Percentiles rank a stretch among this genome's conserved stretches.
Evolutionary conservation across 2,797 vertebrate genomes (phyloP).

Genomic region (Enteromius trimaculatus): DNA sequence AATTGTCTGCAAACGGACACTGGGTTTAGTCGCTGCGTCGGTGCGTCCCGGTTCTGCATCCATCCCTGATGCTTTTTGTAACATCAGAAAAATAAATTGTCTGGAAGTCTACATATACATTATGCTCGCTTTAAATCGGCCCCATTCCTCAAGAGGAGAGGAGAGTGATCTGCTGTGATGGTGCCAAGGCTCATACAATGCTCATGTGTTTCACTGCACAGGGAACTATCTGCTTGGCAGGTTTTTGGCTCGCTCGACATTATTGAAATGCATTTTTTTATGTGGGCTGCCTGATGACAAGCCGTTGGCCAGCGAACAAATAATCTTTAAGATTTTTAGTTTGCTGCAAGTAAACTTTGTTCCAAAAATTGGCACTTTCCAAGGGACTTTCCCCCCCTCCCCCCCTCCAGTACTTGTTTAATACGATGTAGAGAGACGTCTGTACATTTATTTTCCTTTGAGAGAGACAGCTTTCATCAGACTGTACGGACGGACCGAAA

Average conservation of each 20-base stretch:
- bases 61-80: slow-evolving; percentile 44
- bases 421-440: slow-evolving; percentile 30
- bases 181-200: slow-evolving; percentile 53
- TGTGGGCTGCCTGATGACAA: slow-evolving; percentile 73
- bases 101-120: slow-evolving; percentile 58
- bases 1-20: slow-evolving; percentile 54
- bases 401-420: slow-evolving; percentile 14
- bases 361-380: slow-evolving; percentile 40
- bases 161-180: slow-evolving; percentile 50
- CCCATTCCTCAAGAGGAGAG: slow-evolving; percentile 51
- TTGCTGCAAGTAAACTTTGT: slow-evolving; percentile 58
- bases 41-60: slow-evolving; percentile 43
- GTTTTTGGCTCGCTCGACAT: slow-evolving; percentile 67
- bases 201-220: slow-evolving; percentile 55
- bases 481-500: background rate
- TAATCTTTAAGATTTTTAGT: slow-evolving; percentile 65
- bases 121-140: slow-evolving; percentile 56
- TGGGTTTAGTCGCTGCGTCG: slow-evolving; percentile 39
- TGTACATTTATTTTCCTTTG: slow-evolving; percentile 48
- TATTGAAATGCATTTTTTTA: slow-evolving; percentile 69
- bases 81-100: slow-evolving; percentile 56
- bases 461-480: slow-evolving; percentile 48
- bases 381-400: background rate
- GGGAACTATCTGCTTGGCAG: slow-evolving; percentile 65
- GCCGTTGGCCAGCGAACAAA: slow-evolving; percentile 72